Conservation (phyloP, 2,888 invertebrate genomes). For the Drosophila cognata region DNA sequence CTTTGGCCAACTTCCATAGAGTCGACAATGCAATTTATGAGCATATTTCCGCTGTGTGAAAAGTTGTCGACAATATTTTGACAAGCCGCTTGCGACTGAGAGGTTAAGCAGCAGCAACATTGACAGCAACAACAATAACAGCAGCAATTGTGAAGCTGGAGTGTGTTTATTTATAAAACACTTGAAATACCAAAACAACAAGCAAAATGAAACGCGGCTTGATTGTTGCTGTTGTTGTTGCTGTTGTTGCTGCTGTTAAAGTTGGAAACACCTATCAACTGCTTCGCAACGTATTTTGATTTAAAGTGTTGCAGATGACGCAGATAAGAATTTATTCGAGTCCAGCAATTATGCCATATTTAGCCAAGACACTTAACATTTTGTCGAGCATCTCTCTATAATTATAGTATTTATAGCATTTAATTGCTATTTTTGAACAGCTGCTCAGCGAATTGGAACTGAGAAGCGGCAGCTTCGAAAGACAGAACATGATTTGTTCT, state of each 20-base stretch:
- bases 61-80: slow-evolving; percentile 55
- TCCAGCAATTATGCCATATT: slow-evolving; percentile 60
- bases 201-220: slow-evolving; percentile 68
- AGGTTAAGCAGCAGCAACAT: slow-evolving; percentile 54
- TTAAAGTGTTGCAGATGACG: slow-evolving; percentile 66
- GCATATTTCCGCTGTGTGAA: slow-evolving; percentile 59
- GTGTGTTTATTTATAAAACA: slow-evolving; percentile 82
- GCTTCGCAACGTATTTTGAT: slow-evolving; percentile 6
- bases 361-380: slow-evolving; percentile 37
- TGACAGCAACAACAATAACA: slow-evolving; percentile 35
- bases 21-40: slow-evolving; percentile 71
- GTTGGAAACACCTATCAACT: slow-evolving; percentile 39
- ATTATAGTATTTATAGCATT: slow-evolving; percentile 59
- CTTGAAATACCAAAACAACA: slow-evolving; percentile 72
- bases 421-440: slow-evolving; percentile 69
- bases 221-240: slow-evolving; percentile 32
- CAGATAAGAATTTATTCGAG: slow-evolving; percentile 49
- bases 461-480: slow-evolving; percentile 11
- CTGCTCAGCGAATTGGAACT: slow-evolving; percentile 32
- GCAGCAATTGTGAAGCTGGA: slow-evolving; percentile 40
- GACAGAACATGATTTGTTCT: slow-evolving; percentile 12
- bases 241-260: slow-evolving; percentile 20
- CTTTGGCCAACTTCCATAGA: slow-evolving; percentile 15
- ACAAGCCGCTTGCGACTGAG: slow-evolving; percentile 41
- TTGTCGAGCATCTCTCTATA: slow-evolving; percentile 16